These are phyloP conservation scores for Himalopsyche japonica DNA, from an alignment of 2,888 invertebrate species.

Conservation along the genomic window DNA sequence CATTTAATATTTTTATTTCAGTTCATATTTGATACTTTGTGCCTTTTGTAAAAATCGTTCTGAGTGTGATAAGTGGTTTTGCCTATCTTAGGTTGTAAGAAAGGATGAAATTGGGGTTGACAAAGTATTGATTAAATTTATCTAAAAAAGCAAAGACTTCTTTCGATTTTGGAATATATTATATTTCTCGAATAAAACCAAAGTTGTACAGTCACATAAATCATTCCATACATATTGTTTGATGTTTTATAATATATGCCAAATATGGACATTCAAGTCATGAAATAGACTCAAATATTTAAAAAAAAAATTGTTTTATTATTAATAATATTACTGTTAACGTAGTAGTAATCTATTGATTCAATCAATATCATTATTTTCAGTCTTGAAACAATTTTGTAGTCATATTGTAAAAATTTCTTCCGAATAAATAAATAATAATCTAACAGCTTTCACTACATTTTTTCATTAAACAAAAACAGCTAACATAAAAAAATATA, in stretches of 20 bases:
- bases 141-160: background rate
- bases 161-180: conserved; percentile 17
- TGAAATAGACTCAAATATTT: conserved; percentile 10
- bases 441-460: conserved; percentile 16
- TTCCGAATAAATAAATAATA: conserved; percentile 39
- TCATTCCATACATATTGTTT: conserved; percentile 5
- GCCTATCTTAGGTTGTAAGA: too few relatives aligned
- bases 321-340: conserved; percentile 16
- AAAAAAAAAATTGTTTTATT: conserved; percentile 4
- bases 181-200: conserved; percentile 21
- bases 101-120: too few relatives aligned
- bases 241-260: conserved; percentile 14
- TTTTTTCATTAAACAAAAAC: conserved; percentile 4
- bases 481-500: background rate
- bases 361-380: conserved; percentile 31
- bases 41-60: too few relatives aligned
- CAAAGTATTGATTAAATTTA: background rate
- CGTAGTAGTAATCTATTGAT: conserved; percentile 19
- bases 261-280: conserved; percentile 26
- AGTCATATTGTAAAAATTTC: conserved; percentile 40
- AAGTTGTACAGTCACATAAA: conserved; percentile 18
- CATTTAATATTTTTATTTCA: too few relatives aligned
- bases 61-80: too few relatives aligned
- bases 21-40: too few relatives aligned
- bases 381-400: conserved; percentile 42